Percentiles rank a stretch among this genome's conserved stretches.
phyloP scores from a whole-genome alignment of 2,797 vertebrate species.

The Pterois miles region DNA sequence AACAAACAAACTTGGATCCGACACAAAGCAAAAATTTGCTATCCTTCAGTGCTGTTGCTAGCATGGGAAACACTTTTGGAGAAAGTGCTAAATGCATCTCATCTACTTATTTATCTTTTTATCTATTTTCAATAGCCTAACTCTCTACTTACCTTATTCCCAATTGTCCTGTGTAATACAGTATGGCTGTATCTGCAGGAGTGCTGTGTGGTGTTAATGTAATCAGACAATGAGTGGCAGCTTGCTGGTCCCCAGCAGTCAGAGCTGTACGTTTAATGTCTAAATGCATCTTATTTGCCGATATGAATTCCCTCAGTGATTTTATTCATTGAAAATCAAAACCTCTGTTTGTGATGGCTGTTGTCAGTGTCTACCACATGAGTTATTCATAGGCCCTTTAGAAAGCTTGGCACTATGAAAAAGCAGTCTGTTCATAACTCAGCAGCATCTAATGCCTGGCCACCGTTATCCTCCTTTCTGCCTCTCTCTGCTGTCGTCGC shows the following conservation, averaged over 20 bases:
- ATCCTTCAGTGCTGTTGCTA: not conserved
- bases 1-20: too few relatives aligned
- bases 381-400: slow-evolving; percentile 69
- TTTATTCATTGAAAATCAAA: slow-evolving; percentile 76
- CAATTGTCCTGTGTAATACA: not conserved
- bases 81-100: not conserved
- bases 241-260: slow-evolving; percentile 22
- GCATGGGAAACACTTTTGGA: not conserved
- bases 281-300: slow-evolving; percentile 61
- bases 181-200: not conserved
- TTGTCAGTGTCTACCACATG: slow-evolving; percentile 38
- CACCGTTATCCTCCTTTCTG: slow-evolving; percentile 30
- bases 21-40: too few relatives aligned
- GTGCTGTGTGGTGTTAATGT: slow-evolving; percentile 26
- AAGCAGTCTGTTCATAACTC: slow-evolving; percentile 62
- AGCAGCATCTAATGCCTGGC: slow-evolving; percentile 48
- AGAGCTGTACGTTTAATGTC: slow-evolving; percentile 67
- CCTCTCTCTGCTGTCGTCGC: not conserved
- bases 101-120: not conserved
- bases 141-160: not conserved
- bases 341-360: slow-evolving; percentile 52
- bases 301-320: slow-evolving; percentile 66
- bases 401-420: slow-evolving; percentile 54
- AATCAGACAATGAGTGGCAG: slow-evolving; percentile 33
- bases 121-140: not conserved